These are phyloP conservation scores for Theonella swinhoei DNA, from an alignment of 37 sponge, comb jelly and placozoan species.

Conservation along the genomic window DNA sequence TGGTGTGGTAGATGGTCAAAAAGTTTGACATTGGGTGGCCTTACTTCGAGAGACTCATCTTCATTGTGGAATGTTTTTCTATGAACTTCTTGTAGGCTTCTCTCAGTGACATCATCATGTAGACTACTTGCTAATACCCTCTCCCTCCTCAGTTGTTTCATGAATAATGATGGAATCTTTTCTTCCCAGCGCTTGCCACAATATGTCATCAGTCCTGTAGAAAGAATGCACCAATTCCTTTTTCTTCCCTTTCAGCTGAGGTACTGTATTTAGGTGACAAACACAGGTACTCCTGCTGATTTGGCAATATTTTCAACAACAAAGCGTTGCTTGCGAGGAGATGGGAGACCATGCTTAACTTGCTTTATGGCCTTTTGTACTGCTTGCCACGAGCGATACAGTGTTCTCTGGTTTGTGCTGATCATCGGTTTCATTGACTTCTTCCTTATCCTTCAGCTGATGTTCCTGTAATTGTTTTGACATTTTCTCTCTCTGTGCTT, in stretches of 20 bases:
- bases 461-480: constrained; percentile 29
- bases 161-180: constrained; percentile 52
- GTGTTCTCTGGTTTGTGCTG: constrained; percentile 24
- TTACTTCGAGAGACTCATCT: constrained; percentile 39
- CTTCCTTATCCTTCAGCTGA: constrained; percentile 24
- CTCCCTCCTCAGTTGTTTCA: constrained; percentile 18
- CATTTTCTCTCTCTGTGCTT: constrained; percentile 23
- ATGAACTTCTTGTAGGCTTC: constrained; percentile 44
- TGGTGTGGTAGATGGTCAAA: constrained; percentile 56
- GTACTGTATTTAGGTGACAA: neutral
- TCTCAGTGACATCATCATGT: constrained; percentile 46
- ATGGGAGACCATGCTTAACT: neutral
- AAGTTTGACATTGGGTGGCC: constrained; percentile 38
- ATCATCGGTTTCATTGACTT: constrained; percentile 12
- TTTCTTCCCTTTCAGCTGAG: constrained; percentile 14
- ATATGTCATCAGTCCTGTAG: constrained; percentile 34
- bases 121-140: constrained; percentile 29
- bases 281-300: neutral
- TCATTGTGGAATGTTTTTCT: constrained; percentile 26
- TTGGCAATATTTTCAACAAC: neutral
- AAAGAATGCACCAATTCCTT: constrained; percentile 7
- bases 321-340: neutral
- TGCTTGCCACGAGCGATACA: neutral
- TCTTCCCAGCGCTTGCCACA: constrained; percentile 50
- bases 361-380: neutral